Evolutionary conservation across 2,888 invertebrate genomes (phyloP).

Genomic region (Metalampra italica): DNA sequence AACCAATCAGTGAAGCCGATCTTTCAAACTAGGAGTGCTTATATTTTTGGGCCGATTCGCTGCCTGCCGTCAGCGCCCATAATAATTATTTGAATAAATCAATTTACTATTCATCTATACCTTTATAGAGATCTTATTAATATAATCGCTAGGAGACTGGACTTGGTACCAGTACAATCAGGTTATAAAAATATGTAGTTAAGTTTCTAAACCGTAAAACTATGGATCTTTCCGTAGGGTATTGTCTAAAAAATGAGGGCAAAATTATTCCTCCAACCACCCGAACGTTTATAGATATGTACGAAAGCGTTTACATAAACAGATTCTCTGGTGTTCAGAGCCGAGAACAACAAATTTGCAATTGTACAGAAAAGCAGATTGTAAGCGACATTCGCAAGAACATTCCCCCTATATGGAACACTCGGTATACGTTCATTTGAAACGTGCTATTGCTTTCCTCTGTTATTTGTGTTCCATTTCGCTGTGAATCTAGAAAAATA

Average conservation of each 20-base stretch:
- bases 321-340: conserved; percentile 14
- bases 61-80: too few relatives aligned
- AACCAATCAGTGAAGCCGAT: too few relatives aligned
- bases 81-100: too few relatives aligned
- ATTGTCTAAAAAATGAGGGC: background rate
- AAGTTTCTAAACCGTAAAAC: too few relatives aligned
- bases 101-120: too few relatives aligned
- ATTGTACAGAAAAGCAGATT: conserved; percentile 16
- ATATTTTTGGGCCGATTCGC: too few relatives aligned
- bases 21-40: too few relatives aligned
- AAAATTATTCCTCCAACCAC: background rate
- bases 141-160: too few relatives aligned
- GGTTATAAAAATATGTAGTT: too few relatives aligned
- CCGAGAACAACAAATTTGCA: conserved; percentile 19
- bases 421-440: conserved; percentile 24
- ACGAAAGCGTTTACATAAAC: conserved; percentile 14
- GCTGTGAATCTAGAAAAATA: conserved; percentile 23
- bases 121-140: too few relatives aligned
- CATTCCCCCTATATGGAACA: conserved; percentile 9
- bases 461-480: conserved; percentile 31
- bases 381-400: conserved; percentile 12
- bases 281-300: background rate
- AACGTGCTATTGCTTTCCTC: conserved; percentile 23
- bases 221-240: too few relatives aligned
- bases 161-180: too few relatives aligned